Percentiles rank a stretch among this genome's conserved stretches.
These are phyloP conservation scores for Esox niger DNA, from an alignment of 2,113 vertebrate species.

Conservation along the genomic window DNA sequence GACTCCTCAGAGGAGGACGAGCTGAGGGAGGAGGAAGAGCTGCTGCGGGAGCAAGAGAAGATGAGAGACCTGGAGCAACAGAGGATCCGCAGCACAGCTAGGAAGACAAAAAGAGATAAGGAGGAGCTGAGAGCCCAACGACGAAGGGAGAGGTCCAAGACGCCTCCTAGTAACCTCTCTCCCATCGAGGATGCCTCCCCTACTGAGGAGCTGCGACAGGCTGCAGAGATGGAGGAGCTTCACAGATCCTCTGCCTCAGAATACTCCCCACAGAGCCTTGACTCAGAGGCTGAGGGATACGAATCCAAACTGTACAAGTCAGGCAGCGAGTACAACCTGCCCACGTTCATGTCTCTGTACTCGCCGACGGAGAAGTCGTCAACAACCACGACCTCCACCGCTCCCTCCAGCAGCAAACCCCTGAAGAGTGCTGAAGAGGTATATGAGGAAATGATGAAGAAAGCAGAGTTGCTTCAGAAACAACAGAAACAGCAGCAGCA, in stretches of 20 bases:
- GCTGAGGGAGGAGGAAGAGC: slow-evolving; percentile 94
- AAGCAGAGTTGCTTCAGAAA: slow-evolving; percentile 92
- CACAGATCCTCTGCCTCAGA: slow-evolving; percentile 97
- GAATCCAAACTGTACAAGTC: slow-evolving; percentile 94
- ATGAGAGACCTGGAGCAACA: slow-evolving; percentile 98
- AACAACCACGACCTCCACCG: slow-evolving; percentile 60
- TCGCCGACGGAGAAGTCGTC: slow-evolving; percentile 87
- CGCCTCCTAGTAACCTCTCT: slow-evolving; percentile 94
- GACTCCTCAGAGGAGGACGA: slow-evolving; percentile 98
- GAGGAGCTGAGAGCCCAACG: slow-evolving; percentile 95
- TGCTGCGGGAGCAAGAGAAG: slow-evolving; percentile 95
- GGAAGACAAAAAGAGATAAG: slow-evolving; percentile 95
- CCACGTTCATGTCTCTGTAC: slow-evolving; percentile 96
- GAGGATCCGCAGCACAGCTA: slow-evolving; percentile 90
- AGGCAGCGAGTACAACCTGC: slow-evolving; percentile 94
- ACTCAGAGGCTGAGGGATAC: slow-evolving; percentile 91
- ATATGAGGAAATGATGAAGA: slow-evolving; percentile 98
- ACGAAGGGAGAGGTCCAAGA: slow-evolving; percentile 94
- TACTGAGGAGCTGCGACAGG: slow-evolving; percentile 94
- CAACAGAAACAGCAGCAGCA: slow-evolving; percentile 77
- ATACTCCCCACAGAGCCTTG: slow-evolving; percentile 90
- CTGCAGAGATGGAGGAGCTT: slow-evolving; percentile 97
- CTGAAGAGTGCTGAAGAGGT: slow-evolving; percentile 96
- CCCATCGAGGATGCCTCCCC: slow-evolving; percentile 97
- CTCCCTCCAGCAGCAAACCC: slow-evolving; percentile 80